Evolutionary conservation across 2,113 vertebrate species (phyloP).

Genomic region (Anarhynchus alexandrinus): DNA sequence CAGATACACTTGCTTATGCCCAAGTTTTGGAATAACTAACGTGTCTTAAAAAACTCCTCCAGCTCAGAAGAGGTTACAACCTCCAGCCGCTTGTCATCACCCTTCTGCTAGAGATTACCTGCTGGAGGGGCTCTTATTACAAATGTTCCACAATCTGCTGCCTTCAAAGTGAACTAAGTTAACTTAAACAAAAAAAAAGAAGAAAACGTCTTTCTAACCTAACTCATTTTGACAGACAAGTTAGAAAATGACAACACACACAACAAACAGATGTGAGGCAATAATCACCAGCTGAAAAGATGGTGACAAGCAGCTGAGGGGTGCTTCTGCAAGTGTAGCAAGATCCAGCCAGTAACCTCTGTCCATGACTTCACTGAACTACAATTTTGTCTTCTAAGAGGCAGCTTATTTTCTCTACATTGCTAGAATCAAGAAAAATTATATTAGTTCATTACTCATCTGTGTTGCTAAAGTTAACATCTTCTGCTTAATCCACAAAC

Average conservation of each 20-base stretch:
- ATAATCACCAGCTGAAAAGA: not conserved
- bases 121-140: constrained; percentile 26
- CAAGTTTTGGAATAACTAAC: not conserved
- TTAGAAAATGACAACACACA: not conserved
- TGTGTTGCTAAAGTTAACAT: not conserved
- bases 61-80: constrained; percentile 35
- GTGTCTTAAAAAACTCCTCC: not conserved
- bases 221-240: constrained; percentile 36
- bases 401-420: not conserved
- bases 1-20: not conserved
- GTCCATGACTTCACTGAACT: not conserved
- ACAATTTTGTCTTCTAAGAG: not conserved
- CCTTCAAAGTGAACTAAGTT: constrained; percentile 10
- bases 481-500: not conserved
- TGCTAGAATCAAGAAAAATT: not conserved
- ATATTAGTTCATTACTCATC: not conserved
- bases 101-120: constrained; percentile 42
- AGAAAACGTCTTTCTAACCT: not conserved
- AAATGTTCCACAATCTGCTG: constrained; percentile 43
- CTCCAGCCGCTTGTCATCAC: constrained; percentile 33
- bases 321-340: not conserved
- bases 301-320: constrained; percentile 14
- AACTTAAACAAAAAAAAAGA: not conserved
- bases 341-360: not conserved
- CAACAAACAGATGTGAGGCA: not conserved